phyloP scores from a whole-genome alignment of 2,797 vertebrate genomes.

The Alosa sapidissima region DNA sequence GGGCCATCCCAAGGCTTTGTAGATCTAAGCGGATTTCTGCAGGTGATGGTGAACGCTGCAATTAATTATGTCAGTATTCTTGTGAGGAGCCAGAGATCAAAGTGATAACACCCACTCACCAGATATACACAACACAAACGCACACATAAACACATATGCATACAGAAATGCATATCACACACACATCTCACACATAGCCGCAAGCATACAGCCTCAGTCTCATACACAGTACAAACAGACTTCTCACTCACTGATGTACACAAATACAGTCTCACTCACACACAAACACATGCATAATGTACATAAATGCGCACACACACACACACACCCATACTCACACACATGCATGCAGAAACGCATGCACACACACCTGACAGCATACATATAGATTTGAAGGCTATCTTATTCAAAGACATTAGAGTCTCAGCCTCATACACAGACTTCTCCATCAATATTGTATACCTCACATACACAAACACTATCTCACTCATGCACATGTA shows the following conservation, averaged over 20 bases:
- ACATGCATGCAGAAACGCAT: neutral
- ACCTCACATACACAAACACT: neutral
- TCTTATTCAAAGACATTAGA: no score
- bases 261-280: neutral
- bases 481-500: neutral
- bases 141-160: neutral
- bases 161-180: no score
- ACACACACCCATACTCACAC: neutral
- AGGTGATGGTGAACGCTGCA: slow-evolving; percentile 65
- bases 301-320: neutral
- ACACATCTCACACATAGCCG: no score
- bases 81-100: slow-evolving; percentile 69
- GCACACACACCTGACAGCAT: neutral
- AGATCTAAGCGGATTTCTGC: slow-evolving; percentile 72
- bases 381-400: neutral
- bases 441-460: no score
- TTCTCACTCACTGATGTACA: neutral
- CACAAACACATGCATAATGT: neutral
- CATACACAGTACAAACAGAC: no score
- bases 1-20: slow-evolving; percentile 51
- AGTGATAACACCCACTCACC: slow-evolving; percentile 37
- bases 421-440: no score
- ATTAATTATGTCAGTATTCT: slow-evolving; percentile 68
- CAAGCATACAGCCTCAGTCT: no score
- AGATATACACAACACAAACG: neutral